Evolutionary conservation across 2,888 invertebrate genomes (phyloP), one percentile per base, ranked within the genome.

Genomic region (Thereva nobilitata): DNA sequence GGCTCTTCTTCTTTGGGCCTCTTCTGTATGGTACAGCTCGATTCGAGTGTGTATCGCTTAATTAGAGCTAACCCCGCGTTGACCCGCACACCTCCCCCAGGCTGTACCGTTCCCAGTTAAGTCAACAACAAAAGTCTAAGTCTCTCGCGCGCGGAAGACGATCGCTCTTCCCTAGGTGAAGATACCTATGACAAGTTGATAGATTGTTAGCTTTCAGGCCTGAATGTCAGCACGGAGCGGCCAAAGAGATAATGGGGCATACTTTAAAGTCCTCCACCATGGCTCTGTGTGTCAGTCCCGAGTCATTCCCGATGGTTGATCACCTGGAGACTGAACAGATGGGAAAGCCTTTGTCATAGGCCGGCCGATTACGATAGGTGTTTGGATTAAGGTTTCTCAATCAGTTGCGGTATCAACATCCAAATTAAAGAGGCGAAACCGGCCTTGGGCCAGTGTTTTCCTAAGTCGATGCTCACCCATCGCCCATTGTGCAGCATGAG

Each of bases 161-260:
- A 41, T 35, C 50, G 37, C 61, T 37, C 34, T 40, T 50, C 50
- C 8, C 41, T 12, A 45, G 12, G 37, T 40, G 38, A 49, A 56
- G 53, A 53, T 49, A 55, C 47, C 5, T 49, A 65, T 65, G 65
- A 65, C 65, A 65, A 38, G 56, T 65, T 65, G 55, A 65, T 65
- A 56, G 65, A 65, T 65, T 55, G 56, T 56, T 50, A 49, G 42
- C 42, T 64, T 65, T 56, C 65, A 45, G 49, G 42, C 40, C 64
- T 49, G 49, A 50, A 47, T 56, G 56, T 56, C 55, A 65, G 50
- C 56, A 50, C n/a, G 54, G 49, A 35, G 49, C 8, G 10, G 50
- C 34, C 23, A 23, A 23, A 23, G 41, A 55, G 54, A 64, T 54
- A 54, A 55, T 64, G 45, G 50, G 40, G 50, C n/a, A 50, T 49